Percentiles rank a stretch among this genome's conserved stretches.
Conservation (phyloP, 2,888 invertebrate genomes). For the Pollenia angustigena region DNA sequence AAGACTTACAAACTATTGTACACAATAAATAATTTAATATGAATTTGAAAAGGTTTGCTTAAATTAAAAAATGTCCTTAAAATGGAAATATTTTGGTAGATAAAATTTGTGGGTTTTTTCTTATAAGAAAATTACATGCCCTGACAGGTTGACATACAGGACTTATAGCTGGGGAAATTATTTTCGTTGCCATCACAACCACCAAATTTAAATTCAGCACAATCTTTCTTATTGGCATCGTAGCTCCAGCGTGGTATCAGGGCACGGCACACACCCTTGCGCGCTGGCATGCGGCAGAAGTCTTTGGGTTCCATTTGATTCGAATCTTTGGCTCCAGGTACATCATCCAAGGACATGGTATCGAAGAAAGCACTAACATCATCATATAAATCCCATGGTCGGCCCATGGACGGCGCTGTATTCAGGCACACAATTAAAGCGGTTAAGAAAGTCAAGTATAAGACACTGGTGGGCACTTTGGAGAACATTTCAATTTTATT, state of each 20-base stretch:
- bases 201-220: slow-evolving; percentile 85
- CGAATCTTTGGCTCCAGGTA: slow-evolving; percentile 77
- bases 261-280: slow-evolving; percentile 84
- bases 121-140: slow-evolving; percentile 83
- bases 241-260: slow-evolving; percentile 84
- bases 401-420: slow-evolving; percentile 63
- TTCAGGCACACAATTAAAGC: slow-evolving; percentile 34
- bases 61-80: slow-evolving; percentile 43
- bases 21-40: slow-evolving; percentile 48
- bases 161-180: slow-evolving; percentile 85
- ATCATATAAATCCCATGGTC: slow-evolving; percentile 82
- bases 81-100: slow-evolving; percentile 57
- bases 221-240: slow-evolving; percentile 84
- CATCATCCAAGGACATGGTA: slow-evolving; percentile 81
- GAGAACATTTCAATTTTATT: slow-evolving; percentile 62
- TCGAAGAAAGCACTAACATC: slow-evolving; percentile 83
- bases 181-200: slow-evolving; percentile 86
- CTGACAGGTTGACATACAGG: slow-evolving; percentile 85
- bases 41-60: slow-evolving; percentile 19
- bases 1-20: slow-evolving; percentile 8
- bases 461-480: slow-evolving; percentile 51
- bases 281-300: slow-evolving; percentile 82
- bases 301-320: slow-evolving; percentile 80
- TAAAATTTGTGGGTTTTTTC: slow-evolving; percentile 46
- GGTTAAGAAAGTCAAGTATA: slow-evolving; percentile 27